Evolutionary conservation across 2,113 vertebrate genomes (phyloP), one percentile per base, ranked within the genome.

Genomic region (Macrotus californicus): DNA sequence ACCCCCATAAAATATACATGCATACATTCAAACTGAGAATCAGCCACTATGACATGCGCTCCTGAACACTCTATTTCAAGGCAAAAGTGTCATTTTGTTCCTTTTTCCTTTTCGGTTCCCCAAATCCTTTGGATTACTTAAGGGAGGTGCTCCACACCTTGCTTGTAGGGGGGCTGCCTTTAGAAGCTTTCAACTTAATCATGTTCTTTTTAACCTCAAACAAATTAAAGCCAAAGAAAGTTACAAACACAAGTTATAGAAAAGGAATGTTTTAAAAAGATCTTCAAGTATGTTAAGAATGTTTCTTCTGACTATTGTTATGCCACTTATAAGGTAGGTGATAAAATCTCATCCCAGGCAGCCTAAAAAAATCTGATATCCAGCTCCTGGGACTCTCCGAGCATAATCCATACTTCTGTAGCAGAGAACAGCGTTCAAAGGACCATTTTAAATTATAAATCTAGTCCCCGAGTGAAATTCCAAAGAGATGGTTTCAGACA

Each of bases 401-500:
- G 43, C 22, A 93, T 43, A 69, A 76, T 29, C 87, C 14, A 29
- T 66, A 87, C 59, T 77, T 85, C 59, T 39, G 5, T 29, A 90
- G 50, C 24, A 79, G 13, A 80, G 48, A 90, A 87, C 21, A 85
- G 70, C 75, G 89, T 93, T 89, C 41, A 92, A 34, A 91, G n/a
- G 50, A 90, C 82, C 67, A 92, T 70, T 95, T 91, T 90, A 95
- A 94, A 89, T 91, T 86, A 83, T 13, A 93, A 80, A 91, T 41
- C 31, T 86, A 34, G 41, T 95, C 56, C 29, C 61, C 91, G 86
- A 89, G n/a, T 79, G 79, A 96, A 54, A 95, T 83, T 96, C 81
- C 75, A 89, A 86, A 95, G 83, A 64, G n/a, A 76, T 85, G 26
- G 95, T 87, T 95, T 90, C 81, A 95, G 83, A 93, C 90, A 75